Percentiles rank a stretch among this genome's conserved stretches.
These are phyloP conservation scores for Leptoclinus maculatus DNA, from an alignment of 2,797 vertebrate genomes.

Conservation along the genomic window DNA sequence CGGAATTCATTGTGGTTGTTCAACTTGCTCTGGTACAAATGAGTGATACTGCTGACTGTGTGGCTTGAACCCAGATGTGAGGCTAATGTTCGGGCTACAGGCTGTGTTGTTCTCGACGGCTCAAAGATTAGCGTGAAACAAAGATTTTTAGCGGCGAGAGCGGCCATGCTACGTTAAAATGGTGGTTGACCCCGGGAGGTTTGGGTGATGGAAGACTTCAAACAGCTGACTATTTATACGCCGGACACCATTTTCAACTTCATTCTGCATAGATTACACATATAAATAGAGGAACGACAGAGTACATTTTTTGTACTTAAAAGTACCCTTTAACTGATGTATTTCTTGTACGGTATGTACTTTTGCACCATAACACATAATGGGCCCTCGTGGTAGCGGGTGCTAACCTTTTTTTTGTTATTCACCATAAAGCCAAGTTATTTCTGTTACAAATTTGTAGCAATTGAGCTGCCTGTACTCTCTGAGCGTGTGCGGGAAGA, in stretches of 20 bases:
- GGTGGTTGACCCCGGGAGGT: background rate
- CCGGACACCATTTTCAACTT: background rate
- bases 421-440: background rate
- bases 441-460: background rate
- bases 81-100: background rate
- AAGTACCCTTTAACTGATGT: too few species aligned
- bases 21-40: background rate
- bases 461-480: background rate
- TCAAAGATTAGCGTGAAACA: background rate
- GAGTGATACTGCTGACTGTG: conserved; percentile 11
- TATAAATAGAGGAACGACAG: too few species aligned
- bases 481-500: background rate
- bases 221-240: background rate
- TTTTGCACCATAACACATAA: too few species aligned
- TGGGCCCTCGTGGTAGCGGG: background rate
- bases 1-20: background rate
- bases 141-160: background rate
- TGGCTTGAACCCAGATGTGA: background rate
- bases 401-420: background rate
- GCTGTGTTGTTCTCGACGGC: background rate
- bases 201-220: background rate
- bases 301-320: too few species aligned
- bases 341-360: too few species aligned
- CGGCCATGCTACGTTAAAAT: background rate
- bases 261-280: too few species aligned